Percentiles rank a stretch among this genome's conserved stretches.
phyloP scores from a whole-genome alignment of 2,113 vertebrate species.

The Neopipo cinnamomea region DNA sequence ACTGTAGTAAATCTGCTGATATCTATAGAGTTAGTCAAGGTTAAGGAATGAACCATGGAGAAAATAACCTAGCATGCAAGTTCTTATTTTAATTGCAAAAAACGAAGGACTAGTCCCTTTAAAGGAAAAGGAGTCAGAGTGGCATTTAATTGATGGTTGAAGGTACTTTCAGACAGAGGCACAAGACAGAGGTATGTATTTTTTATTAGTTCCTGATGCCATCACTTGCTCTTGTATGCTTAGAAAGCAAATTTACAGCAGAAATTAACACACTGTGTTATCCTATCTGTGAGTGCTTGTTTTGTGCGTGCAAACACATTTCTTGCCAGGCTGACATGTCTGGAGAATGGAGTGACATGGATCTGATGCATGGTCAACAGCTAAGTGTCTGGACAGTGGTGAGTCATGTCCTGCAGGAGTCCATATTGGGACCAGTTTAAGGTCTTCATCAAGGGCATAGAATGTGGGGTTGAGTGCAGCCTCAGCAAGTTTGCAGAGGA shows the following conservation, averaged over 20 bases:
- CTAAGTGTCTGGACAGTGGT: background rate
- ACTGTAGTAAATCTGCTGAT: background rate
- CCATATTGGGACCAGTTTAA: background rate
- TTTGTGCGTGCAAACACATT: background rate
- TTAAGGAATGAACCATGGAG: background rate
- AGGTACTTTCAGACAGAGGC: background rate
- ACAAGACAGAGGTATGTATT: background rate
- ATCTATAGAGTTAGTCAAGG: background rate
- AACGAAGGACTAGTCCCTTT: background rate
- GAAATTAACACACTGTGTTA: background rate
- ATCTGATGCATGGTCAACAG: background rate
- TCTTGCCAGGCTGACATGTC: background rate
- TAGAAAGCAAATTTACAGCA: background rate
- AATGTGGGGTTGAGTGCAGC: background rate
- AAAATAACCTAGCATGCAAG: background rate
- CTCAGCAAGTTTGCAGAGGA: background rate
- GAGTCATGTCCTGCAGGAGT: background rate
- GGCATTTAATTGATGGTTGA: background rate
- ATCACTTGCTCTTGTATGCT: background rate
- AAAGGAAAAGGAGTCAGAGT: background rate
- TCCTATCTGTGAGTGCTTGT: background rate
- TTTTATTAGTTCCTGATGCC: background rate
- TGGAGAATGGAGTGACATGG: background rate
- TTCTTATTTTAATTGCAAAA: background rate
- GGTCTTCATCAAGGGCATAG: background rate